phyloP scores from a whole-genome alignment of 2,888 invertebrate genomes.

The Amblyjoppa fuscipennis region DNA sequence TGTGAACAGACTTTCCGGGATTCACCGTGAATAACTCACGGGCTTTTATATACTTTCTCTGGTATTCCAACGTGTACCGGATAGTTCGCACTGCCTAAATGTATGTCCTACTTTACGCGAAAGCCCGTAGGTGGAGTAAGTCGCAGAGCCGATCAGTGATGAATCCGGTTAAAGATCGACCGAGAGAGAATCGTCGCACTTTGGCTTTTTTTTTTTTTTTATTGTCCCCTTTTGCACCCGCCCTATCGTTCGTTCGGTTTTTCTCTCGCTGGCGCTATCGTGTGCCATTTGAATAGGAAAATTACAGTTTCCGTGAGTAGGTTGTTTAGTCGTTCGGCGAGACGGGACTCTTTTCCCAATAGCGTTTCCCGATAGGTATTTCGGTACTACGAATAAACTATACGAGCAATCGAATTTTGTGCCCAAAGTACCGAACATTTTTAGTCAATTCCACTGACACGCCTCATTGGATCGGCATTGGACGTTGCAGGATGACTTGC shows the following conservation, averaged over 20 bases:
- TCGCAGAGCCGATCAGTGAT: conserved; percentile 61
- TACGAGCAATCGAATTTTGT: background rate
- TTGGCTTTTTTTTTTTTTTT: conserved; percentile 9
- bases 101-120: conserved; percentile 16
- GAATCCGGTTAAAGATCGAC: conserved; percentile 51
- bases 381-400: background rate
- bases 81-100: conserved; percentile 25
- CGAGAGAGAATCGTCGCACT: conserved; percentile 44
- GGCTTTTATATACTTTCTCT: conserved; percentile 12
- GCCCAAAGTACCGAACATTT: no score
- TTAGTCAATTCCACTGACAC: background rate
- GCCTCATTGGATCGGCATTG: background rate
- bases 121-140: conserved; percentile 34
- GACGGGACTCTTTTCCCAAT: background rate
- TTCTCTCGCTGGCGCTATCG: background rate
- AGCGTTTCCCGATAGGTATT: background rate
- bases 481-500: background rate
- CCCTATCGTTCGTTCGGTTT: background rate
- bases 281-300: background rate
- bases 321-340: background rate
- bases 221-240: background rate
- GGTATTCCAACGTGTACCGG: conserved; percentile 19
- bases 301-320: background rate
- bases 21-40: conserved; percentile 65
- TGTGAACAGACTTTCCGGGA: conserved; percentile 67